These are phyloP conservation scores for Phyllostomus discolor DNA, from an alignment of 2,113 vertebrate genomes.

Conservation along the genomic window DNA sequence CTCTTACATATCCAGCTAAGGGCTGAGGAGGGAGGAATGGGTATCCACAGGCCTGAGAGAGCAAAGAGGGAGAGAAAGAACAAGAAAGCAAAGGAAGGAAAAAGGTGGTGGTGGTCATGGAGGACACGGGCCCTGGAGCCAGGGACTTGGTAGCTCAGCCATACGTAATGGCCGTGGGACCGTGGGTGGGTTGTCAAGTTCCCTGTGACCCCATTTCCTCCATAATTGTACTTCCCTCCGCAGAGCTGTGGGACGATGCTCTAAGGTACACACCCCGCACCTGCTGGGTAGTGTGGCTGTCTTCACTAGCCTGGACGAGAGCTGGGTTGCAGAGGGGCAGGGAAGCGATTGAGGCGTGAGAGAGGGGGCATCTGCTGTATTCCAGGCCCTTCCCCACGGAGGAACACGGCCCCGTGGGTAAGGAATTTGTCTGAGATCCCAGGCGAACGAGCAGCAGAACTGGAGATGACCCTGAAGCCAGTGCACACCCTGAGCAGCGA, in stretches of 20 bases:
- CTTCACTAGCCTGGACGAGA: neutral
- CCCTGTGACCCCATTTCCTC: neutral
- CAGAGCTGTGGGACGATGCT: neutral
- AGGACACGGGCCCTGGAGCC: neutral
- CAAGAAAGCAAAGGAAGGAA: neutral
- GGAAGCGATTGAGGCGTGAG: neutral
- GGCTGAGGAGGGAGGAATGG: neutral
- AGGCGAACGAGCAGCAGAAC: neutral
- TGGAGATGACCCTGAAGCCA: neutral
- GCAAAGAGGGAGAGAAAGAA: neutral
- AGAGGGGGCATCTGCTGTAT: neutral
- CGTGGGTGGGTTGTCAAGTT: neutral
- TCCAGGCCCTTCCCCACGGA: neutral
- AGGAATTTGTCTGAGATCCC: neutral
- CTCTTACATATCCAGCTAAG: neutral
- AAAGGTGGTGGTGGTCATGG: neutral
- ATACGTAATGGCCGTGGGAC: too few species aligned
- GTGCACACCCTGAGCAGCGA: neutral
- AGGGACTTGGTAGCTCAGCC: neutral
- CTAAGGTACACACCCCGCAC: too few species aligned
- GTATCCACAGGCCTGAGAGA: neutral
- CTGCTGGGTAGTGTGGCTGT: rapidly evolving
- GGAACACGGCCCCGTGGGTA: neutral
- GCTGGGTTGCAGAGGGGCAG: neutral
- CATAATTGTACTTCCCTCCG: neutral